Evolutionary conservation across 1,140 invertebrate genomes (phyloP).

Genomic region (Eulimnadia texana): DNA sequence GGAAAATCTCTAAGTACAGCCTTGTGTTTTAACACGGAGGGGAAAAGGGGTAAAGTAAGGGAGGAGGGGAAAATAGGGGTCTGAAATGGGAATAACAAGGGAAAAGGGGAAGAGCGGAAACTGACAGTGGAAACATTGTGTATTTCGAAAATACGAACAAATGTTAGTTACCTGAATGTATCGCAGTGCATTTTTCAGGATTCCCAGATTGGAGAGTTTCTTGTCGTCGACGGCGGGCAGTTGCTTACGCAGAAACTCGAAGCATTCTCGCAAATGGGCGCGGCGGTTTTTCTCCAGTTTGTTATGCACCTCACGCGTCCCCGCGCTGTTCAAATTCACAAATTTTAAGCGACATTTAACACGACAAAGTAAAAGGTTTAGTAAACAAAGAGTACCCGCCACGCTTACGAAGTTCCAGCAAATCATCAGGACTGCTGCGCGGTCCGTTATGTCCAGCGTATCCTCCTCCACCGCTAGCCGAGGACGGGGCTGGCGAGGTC

Average conservation of each 20-base stretch:
- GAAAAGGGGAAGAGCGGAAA: too few species aligned
- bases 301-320: constrained; percentile 86
- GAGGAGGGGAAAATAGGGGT: too few species aligned
- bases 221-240: constrained; percentile 74
- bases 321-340: background rate
- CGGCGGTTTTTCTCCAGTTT: constrained; percentile 88
- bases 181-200: constrained; percentile 68
- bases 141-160: too few species aligned
- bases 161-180: constrained; percentile 69
- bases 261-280: constrained; percentile 87
- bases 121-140: too few species aligned
- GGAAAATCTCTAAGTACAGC: too few species aligned
- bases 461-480: background rate
- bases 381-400: constrained; percentile 2
- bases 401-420: constrained; percentile 11
- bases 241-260: constrained; percentile 72
- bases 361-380: background rate
- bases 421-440: constrained; percentile 2
- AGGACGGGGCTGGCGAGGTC: background rate
- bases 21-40: too few species aligned
- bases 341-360: background rate
- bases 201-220: constrained; percentile 83
- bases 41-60: too few species aligned
- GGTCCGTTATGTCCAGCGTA: background rate
- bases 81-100: too few species aligned